Evolutionary conservation across 2,797 vertebrate species (phyloP), one percentile per base, ranked within the genome.

Genomic region (Epinephelus awoara): DNA sequence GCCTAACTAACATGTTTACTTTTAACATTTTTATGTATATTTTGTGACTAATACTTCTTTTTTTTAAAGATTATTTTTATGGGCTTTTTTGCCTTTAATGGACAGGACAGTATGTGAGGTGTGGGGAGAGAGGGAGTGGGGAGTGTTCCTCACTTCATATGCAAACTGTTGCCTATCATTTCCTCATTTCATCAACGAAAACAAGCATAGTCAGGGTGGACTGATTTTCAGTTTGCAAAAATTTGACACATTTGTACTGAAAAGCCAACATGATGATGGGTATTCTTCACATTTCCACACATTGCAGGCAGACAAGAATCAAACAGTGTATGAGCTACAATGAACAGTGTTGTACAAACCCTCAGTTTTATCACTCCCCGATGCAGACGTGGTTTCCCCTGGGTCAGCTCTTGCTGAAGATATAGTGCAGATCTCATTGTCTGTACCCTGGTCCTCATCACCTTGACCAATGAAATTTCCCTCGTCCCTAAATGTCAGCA

Each of bases 371-470:
- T 67, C 9, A 42, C 58, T 40, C 50, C 2, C 14, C 17, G 66
- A 38, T 19, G 69, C 34, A 34, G 83, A 72, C 6, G n/a, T 6
- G 21, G 0, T 8, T 17, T 6, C 2, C 1, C 21, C 40, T 6
- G 70, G 17, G 6, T 56, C 3, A 0, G 18, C 10, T 29, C 4
- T 55, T 23, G 46, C 12, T 27, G 81, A 69, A 17, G 63, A 11
- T 25, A 72, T 46, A 2, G 87, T 85, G 55, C 61, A 89, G 72
- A 90, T 80, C 73, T 92, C 93, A 54, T 73, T 56, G 27, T 89
- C 83, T 17, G 78, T 84, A 58, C 23, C 23, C 56, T 84, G 81
- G 19, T 67, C 83, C 51, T 93, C 92, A 58, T 91, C 72, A 10
- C 13, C 42, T 2, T 63, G 69, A 66, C 59, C 42, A 12, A 67